Percentiles rank a stretch among this genome's conserved stretches.
Evolutionary conservation across 2,797 vertebrate genomes (phyloP).

Genomic region (Odontamblyopus rebecca): DNA sequence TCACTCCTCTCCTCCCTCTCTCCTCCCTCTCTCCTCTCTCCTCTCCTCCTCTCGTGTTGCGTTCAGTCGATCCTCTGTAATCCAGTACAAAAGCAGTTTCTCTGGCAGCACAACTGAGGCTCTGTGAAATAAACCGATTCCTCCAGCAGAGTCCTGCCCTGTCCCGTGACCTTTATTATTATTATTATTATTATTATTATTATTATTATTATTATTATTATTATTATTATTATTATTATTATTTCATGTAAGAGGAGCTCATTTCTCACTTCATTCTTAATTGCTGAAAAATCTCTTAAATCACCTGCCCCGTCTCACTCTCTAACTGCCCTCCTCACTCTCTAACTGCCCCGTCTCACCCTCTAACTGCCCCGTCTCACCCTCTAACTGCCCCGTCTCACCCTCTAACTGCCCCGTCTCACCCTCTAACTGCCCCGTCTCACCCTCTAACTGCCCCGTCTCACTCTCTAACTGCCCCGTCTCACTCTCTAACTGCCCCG

Average conservation of each 20-base stretch:
- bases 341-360: no score
- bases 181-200: no score
- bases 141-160: slow-evolving; percentile 28
- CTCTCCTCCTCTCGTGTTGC: slow-evolving; percentile 13
- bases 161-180: slow-evolving; percentile 3
- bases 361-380: no score
- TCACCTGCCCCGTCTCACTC: no score
- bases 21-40: background rate
- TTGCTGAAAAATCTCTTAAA: slow-evolving; percentile 58
- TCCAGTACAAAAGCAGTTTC: slow-evolving; percentile 44
- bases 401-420: no score
- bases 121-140: slow-evolving; percentile 38
- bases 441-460: no score
- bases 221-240: slow-evolving; percentile 24
- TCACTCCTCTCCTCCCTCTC: background rate
- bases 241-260: slow-evolving; percentile 39
- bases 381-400: no score
- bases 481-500: no score
- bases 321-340: no score
- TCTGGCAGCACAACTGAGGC: slow-evolving; percentile 48
- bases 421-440: no score
- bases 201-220: no score
- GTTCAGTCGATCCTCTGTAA: slow-evolving; percentile 27
- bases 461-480: no score
- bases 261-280: slow-evolving; percentile 55